Evolutionary conservation across 2,888 invertebrate genomes (phyloP).

Genomic region (Archips crataeganus): DNA sequence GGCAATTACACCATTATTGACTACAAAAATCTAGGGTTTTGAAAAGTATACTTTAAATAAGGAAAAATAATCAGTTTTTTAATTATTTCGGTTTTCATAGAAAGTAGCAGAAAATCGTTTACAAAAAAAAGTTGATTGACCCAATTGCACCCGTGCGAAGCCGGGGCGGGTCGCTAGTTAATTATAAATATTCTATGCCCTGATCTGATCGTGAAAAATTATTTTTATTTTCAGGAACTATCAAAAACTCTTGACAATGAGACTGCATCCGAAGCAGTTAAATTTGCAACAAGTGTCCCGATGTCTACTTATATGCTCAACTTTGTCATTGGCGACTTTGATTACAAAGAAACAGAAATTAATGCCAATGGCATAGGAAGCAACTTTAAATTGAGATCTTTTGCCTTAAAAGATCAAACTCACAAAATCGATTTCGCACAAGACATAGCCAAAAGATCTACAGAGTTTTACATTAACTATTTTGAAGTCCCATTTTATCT

Average conservation of each 20-base stretch:
- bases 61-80: too few species aligned
- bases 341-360: slow-evolving; percentile 78
- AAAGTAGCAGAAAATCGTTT: too few species aligned
- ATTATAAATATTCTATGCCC: too few species aligned
- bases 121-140: too few species aligned
- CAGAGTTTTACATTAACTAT: slow-evolving; percentile 93
- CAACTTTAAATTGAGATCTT: slow-evolving; percentile 89
- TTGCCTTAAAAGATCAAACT: slow-evolving; percentile 90
- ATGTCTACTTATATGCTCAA: slow-evolving; percentile 99
- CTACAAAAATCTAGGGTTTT: too few species aligned
- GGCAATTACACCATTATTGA: too few species aligned
- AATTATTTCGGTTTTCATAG: too few species aligned
- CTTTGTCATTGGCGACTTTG: slow-evolving; percentile 96
- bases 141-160: too few species aligned
- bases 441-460: slow-evolving; percentile 89
- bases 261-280: slow-evolving; percentile 87
- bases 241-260: slow-evolving; percentile 62
- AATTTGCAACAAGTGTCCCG: slow-evolving; percentile 92
- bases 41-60: too few species aligned
- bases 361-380: slow-evolving; percentile 81
- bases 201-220: background rate
- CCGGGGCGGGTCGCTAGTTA: too few species aligned
- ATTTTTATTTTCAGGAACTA: slow-evolving; percentile 64
- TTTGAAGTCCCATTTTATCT: slow-evolving; percentile 94
- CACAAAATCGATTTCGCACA: slow-evolving; percentile 92